Evolutionary conservation across 2,888 invertebrate species (phyloP).

Genomic region (Latrodectus hesperus): DNA sequence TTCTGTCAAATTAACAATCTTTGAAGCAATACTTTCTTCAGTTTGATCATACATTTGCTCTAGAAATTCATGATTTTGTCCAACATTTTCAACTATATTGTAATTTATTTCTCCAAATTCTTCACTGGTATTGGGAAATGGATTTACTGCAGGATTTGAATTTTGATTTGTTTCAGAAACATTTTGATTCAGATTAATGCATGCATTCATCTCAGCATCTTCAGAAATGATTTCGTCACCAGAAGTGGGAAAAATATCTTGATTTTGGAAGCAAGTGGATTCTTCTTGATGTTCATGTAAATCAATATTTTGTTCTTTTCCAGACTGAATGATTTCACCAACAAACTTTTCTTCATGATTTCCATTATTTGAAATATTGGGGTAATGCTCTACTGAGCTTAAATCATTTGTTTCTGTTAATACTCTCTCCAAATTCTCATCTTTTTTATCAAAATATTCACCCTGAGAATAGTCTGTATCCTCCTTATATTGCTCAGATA

Average conservation of each 20-base stretch:
- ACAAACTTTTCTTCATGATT: neutral
- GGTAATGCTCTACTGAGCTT: too few relatives aligned
- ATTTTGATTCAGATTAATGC: neutral
- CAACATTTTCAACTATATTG: constrained; percentile 19
- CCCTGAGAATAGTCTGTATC: too few relatives aligned
- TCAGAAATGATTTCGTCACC: neutral
- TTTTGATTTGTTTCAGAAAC: constrained; percentile 10
- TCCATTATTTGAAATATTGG: neutral
- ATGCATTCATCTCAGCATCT: neutral
- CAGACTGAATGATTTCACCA: neutral
- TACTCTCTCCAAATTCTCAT: too few relatives aligned
- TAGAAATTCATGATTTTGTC: neutral
- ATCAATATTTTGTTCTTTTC: neutral
- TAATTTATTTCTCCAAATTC: neutral
- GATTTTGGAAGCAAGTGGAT: neutral
- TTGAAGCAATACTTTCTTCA: constrained; percentile 12
- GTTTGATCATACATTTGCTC: constrained; percentile 34
- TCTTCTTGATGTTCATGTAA: neutral
- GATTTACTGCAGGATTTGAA: neutral
- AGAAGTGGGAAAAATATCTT: neutral
- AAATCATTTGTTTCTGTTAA: too few relatives aligned
- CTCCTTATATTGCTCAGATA: too few relatives aligned
- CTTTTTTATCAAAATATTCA: too few relatives aligned
- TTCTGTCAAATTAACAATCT: too few relatives aligned
- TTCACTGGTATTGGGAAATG: too few relatives aligned